phyloP scores from a whole-genome alignment of 2,797 vertebrate genomes.

The Xiphorhynchus erythropygius region DNA sequence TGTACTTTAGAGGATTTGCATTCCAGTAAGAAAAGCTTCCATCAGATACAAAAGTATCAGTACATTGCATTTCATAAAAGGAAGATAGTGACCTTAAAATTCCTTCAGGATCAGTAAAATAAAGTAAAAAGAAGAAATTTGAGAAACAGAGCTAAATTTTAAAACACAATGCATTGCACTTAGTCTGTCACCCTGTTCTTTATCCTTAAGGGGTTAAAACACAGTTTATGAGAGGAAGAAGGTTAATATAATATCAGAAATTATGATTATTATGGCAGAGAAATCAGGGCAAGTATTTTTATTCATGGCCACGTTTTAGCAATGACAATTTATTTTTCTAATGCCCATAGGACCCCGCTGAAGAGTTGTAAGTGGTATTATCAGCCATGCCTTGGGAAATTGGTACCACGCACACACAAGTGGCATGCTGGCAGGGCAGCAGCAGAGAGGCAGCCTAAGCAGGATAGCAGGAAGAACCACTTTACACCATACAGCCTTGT shows the following conservation, averaged over 20 bases:
- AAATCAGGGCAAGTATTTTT: conserved; percentile 55
- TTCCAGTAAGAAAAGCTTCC: background rate
- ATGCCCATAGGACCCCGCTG: accelerated
- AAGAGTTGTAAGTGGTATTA: background rate
- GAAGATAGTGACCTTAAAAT: background rate
- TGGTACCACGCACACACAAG: accelerated
- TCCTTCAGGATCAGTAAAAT: background rate
- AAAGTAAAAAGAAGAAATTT: background rate
- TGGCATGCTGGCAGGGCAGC: background rate
- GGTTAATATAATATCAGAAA: background rate
- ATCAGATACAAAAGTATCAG: background rate
- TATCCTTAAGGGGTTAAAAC: background rate
- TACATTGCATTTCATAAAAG: background rate
- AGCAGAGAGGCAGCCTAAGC: background rate
- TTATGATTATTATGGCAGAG: background rate
- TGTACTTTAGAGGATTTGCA: background rate
- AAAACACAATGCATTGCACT: background rate
- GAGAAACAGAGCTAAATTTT: background rate
- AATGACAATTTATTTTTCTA: background rate
- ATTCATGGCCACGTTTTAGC: background rate
- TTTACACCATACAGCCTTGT: background rate
- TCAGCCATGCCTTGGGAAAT: background rate
- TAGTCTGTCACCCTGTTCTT: background rate
- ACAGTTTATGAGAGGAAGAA: background rate
- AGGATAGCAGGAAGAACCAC: background rate